Conservation (phyloP, 2,888 invertebrate species). For the Cecidostiba fungosa region DNA sequence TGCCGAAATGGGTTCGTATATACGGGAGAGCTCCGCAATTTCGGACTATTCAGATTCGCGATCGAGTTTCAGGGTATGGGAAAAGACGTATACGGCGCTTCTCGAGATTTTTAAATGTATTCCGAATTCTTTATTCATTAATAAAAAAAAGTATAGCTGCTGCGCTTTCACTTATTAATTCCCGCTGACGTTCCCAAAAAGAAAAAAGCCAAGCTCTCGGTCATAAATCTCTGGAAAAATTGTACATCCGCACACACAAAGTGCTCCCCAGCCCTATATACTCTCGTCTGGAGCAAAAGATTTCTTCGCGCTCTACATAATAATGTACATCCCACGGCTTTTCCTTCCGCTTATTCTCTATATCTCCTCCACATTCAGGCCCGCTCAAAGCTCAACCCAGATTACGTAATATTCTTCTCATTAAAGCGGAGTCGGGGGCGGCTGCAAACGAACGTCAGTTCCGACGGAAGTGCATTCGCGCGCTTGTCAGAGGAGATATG, state of each 20-base stretch:
- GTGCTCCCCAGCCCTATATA: neutral
- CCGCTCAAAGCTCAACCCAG: slow-evolving; percentile 34
- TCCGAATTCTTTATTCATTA: too few relatives aligned
- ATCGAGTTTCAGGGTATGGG: slow-evolving; percentile 26
- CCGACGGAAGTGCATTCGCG: slow-evolving; percentile 39
- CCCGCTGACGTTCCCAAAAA: neutral
- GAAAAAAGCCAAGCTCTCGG: neutral
- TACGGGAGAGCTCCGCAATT: slow-evolving; percentile 42
- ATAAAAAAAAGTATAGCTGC: too few relatives aligned
- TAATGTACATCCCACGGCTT: slow-evolving; percentile 14
- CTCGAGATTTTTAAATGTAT: too few relatives aligned
- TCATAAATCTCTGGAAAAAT: slow-evolving; percentile 6
- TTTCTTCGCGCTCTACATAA: slow-evolving; percentile 49
- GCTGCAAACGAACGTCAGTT: slow-evolving; percentile 38
- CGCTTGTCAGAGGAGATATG: slow-evolving; percentile 8
- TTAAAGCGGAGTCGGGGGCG: slow-evolving; percentile 34
- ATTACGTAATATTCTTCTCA: slow-evolving; percentile 60
- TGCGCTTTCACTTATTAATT: neutral
- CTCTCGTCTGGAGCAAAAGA: slow-evolving; percentile 11
- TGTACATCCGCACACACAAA: neutral
- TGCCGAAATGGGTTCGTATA: slow-evolving; percentile 32
- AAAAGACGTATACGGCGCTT: neutral
- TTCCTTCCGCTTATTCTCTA: neutral
- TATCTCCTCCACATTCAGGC: neutral
- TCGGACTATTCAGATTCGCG: slow-evolving; percentile 40